These are phyloP conservation scores for Thysanoteuthis rhombus DNA, from an alignment of 2,888 invertebrate genomes.

Conservation along the genomic window DNA sequence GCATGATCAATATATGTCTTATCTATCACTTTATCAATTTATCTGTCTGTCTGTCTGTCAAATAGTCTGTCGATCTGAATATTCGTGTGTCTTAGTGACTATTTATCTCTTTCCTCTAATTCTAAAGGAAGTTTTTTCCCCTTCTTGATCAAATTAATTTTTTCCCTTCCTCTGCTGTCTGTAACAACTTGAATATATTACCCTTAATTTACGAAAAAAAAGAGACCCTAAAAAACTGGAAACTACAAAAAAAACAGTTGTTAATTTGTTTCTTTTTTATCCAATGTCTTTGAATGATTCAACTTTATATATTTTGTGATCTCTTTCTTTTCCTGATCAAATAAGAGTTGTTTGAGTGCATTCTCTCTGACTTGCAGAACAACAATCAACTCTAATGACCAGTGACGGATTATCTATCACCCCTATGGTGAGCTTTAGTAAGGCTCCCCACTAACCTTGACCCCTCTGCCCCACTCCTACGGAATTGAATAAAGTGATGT, in stretches of 20 bases:
- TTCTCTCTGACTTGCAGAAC: not conserved
- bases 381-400: not conserved
- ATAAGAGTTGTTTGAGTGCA: not conserved
- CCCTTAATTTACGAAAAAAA: not conserved
- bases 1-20: not conserved
- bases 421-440: too few relatives aligned
- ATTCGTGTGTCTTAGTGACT: not conserved
- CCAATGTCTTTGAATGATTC: not conserved
- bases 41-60: not conserved
- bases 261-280: not conserved
- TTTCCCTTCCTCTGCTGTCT: not conserved
- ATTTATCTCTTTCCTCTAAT: not conserved
- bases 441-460: too few relatives aligned
- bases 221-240: not conserved
- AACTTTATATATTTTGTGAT: not conserved
- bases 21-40: not conserved
- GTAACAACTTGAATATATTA: conserved; percentile 12
- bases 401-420: too few relatives aligned
- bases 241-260: not conserved
- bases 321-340: not conserved
- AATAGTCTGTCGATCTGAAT: too few relatives aligned
- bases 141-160: not conserved
- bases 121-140: not conserved
- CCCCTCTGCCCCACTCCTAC: too few relatives aligned
- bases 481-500: too few relatives aligned